Base-by-base conservation (phyloP, 2,888 invertebrate genomes). In the Xanthia icteritia region DNA sequence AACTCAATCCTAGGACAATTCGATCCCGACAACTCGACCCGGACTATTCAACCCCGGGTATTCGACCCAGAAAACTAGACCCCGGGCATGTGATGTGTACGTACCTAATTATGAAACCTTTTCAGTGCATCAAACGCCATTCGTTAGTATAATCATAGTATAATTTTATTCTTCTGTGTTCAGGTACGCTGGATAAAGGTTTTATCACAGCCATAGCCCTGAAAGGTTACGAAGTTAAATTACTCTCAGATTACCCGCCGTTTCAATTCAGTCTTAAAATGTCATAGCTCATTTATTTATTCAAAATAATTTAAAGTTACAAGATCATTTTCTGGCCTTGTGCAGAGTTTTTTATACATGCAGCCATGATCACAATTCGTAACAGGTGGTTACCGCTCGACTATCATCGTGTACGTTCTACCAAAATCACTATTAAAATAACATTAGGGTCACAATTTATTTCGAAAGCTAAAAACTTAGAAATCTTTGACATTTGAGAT, bases 71-170 rank as follows among this genome's bases (percentile, higher is more conserved):
- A 17, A 17, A 17, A 48, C 13, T 45, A 2, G 45, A 48, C 15
- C 15, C 45, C 48, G 48, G 13, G 45, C 45, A 45, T 80, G 81
- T 79, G 1, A 31, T 36, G 4, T 2, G 48, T 51, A 82, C 81
- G 76, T 74, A 71, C 72, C 84, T 88, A 91, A 91, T 92, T 91
- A 89, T 73, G 94, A 94, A 94, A 89, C 94, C 94, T 85, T 87
- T 89, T 87, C 82, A 90, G 75, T 92, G 90, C 90, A 76, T 82
- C 76, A 83, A 82, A 86, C 78, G 81, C 80, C 78, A 84, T 81
- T 71, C 60, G 65, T 77, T 75, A 70, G 27, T 69, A 48, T 60
- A 63, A 82, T 81, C 39, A 27, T 39, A 65, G 5, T 58, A n/a
- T 27, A 36, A 39, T 15, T 74, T 77, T 20, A 20, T 56, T 1